Evolutionary conservation across 1,140 invertebrate genomes (phyloP).

Genomic region (Lepidurus packardi): DNA sequence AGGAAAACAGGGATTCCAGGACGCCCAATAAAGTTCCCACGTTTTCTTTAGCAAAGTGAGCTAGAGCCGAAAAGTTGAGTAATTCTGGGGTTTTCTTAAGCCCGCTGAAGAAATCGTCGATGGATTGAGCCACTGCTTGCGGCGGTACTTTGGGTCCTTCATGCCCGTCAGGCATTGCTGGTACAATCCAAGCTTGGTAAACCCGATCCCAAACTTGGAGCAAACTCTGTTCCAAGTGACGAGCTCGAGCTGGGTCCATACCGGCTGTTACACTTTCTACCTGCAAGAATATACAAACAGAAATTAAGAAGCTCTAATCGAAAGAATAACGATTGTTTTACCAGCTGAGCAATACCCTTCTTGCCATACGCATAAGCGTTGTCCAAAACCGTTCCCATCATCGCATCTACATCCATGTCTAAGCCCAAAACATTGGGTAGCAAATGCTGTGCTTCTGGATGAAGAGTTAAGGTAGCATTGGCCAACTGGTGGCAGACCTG

Average conservation of each 20-base stretch:
- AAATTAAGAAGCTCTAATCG: neutral
- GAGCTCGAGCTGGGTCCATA: constrained; percentile 71
- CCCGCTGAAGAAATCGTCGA: constrained; percentile 64
- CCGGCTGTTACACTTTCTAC: constrained; percentile 71
- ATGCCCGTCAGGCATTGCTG: constrained; percentile 43
- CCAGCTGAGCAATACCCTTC: constrained; percentile 72
- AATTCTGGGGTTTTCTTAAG: constrained; percentile 67
- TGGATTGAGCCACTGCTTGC: constrained; percentile 61
- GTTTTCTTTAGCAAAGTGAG: constrained; percentile 83
- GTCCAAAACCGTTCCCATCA: constrained; percentile 78
- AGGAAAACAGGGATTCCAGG: constrained; percentile 84
- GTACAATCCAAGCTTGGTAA: constrained; percentile 80
- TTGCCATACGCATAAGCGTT: constrained; percentile 87
- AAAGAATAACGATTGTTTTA: constrained; percentile 46
- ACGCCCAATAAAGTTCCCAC: constrained; percentile 83
- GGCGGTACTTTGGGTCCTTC: constrained; percentile 63
- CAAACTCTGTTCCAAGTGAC: constrained; percentile 81
- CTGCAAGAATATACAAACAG: constrained; percentile 44
- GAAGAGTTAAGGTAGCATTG: constrained; percentile 80
- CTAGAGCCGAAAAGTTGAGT: constrained; percentile 66
- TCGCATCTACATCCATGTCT: constrained; percentile 59
- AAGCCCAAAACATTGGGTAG: constrained; percentile 50
- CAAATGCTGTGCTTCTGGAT: constrained; percentile 70
- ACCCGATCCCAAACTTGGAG: constrained; percentile 87
- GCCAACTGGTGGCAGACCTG: constrained; percentile 81